Conservation (phyloP, 2,113 vertebrate genomes). For the Lamprotornis superbus region DNA sequence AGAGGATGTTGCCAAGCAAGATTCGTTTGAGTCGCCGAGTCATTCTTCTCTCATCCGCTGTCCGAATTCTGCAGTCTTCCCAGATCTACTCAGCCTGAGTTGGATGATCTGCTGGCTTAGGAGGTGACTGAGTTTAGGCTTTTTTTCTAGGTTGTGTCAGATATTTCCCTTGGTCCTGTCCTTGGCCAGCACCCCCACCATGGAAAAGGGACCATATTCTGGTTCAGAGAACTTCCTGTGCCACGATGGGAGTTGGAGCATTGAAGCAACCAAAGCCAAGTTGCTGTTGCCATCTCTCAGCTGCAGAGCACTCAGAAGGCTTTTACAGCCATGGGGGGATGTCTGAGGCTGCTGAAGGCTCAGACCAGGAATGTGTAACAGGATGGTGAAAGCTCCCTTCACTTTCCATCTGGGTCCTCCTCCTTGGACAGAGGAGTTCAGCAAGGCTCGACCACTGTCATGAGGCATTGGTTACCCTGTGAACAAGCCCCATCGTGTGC, state of each 20-base stretch:
- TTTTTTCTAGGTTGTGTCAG: background rate
- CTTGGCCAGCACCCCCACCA: background rate
- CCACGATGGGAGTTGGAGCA: background rate
- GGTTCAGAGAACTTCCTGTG: background rate
- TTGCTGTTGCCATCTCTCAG: background rate
- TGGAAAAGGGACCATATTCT: background rate
- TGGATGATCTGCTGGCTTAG: background rate
- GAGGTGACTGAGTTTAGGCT: background rate
- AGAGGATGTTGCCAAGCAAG: background rate
- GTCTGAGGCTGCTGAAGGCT: background rate
- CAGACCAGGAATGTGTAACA: fast-evolving
- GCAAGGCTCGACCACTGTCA: background rate
- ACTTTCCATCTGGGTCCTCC: background rate
- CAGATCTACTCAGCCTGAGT: background rate
- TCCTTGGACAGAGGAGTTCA: background rate
- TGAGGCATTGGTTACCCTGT: fast-evolving
- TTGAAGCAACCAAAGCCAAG: background rate
- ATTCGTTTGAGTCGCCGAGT: background rate
- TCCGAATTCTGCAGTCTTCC: background rate
- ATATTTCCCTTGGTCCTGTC: background rate
- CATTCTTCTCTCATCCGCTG: background rate
- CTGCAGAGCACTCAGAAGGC: background rate
- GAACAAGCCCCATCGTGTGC: slow-evolving; percentile 6
- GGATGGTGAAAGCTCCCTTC: background rate
- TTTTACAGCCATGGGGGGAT: background rate